These are phyloP conservation scores for Vesta saturnalis DNA, from an alignment of 2,888 invertebrate genomes.

Conservation along the genomic window DNA sequence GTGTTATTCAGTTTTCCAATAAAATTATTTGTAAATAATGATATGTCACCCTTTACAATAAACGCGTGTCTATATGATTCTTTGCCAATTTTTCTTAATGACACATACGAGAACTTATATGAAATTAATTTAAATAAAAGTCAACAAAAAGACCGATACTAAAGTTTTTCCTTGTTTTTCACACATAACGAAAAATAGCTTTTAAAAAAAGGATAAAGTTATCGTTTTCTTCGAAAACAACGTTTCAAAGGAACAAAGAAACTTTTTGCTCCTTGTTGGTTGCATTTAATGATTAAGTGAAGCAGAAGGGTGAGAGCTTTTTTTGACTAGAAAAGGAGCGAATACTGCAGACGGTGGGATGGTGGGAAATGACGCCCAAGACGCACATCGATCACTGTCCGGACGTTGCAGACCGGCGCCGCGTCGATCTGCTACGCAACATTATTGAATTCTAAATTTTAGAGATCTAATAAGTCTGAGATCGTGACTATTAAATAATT, in stretches of 20 bases:
- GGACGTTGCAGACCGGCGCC: constrained; percentile 60
- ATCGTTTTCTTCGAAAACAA: background rate
- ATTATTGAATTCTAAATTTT: constrained; percentile 20
- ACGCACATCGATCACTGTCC: constrained; percentile 74
- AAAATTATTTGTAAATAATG: too few species aligned
- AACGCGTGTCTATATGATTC: too few species aligned
- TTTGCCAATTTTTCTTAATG: too few species aligned
- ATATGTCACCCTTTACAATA: too few species aligned
- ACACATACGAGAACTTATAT: too few species aligned
- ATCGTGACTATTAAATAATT: too few species aligned
- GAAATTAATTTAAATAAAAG: too few species aligned
- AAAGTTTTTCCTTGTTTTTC: background rate
- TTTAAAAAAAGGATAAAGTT: background rate
- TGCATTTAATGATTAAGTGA: constrained; percentile 50
- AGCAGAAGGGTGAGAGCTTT: constrained; percentile 29
- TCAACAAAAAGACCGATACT: background rate
- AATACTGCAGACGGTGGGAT: constrained; percentile 63
- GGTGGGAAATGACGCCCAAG: constrained; percentile 70
- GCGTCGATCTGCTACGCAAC: constrained; percentile 44
- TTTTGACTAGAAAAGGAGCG: constrained; percentile 37
- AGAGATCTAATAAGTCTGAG: constrained; percentile 8
- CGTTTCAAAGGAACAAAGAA: constrained; percentile 23
- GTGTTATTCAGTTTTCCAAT: too few species aligned
- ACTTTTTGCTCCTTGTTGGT: constrained; percentile 27
- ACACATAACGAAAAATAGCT: background rate